phyloP scores from a whole-genome alignment of 1,140 invertebrate species.

The Gryllus bimaculatus region DNA sequence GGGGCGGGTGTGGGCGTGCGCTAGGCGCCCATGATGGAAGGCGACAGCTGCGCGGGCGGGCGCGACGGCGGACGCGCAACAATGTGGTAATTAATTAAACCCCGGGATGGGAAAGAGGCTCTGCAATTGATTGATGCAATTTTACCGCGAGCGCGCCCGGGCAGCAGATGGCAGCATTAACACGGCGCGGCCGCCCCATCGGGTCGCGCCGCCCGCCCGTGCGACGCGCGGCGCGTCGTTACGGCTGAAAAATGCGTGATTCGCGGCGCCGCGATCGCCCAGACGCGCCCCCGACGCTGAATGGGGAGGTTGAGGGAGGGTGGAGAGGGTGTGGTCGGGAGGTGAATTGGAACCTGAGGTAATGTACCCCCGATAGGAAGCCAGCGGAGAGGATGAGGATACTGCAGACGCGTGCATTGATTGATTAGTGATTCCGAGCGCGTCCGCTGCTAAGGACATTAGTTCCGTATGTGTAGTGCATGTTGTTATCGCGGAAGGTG shows the following conservation, averaged over 20 bases:
- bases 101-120: background rate
- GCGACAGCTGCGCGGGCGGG: background rate
- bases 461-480: no score
- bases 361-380: no score
- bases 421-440: no score
- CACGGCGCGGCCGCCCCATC: background rate
- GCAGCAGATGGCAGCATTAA: background rate
- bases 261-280: background rate
- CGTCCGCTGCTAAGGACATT: no score
- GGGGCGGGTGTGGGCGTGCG: background rate
- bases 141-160: background rate
- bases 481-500: no score
- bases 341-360: no score
- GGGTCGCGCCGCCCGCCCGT: no score
- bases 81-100: constrained; percentile 1
- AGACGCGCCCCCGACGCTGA: no score
- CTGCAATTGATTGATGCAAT: background rate
- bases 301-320: no score
- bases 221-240: background rate
- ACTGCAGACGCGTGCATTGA: no score
- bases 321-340: no score
- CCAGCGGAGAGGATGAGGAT: no score
- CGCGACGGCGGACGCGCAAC: background rate
- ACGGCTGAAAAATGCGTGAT: background rate
- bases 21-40: background rate